Evolutionary conservation across 2,888 invertebrate genomes (phyloP), one percentile per base, ranked within the genome.

Genomic region (Hermodice carunculata): DNA sequence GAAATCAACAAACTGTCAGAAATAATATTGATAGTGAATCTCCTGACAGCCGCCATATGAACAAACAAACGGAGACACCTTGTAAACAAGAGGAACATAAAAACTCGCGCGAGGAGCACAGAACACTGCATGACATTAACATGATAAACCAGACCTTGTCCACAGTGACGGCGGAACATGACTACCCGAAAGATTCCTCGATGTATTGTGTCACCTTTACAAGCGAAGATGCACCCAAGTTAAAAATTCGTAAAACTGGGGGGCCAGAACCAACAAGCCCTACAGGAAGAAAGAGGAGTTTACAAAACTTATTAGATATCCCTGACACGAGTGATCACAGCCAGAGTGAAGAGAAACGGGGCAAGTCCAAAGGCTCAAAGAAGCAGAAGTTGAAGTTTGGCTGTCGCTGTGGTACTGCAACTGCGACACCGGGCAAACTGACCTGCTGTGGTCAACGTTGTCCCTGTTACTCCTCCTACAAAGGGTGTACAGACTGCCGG

Each of bases 401-500:
- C 17, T 96, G 96, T 83, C 90, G 95, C 66, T 96, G 96, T 88
- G 96, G 96, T 3, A 94, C 94, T 86, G 94, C 95, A 0, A 94
- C 95, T 0, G 91, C 93, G 0, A 92, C 92, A 22, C 95, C 95
- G 0, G 95, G 95, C 3, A 95, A 94, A 84, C 86, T 95, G 46
- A 96, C 96, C 0, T 97, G 96, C 82, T 95, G 96, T 81, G 96
- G 96, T 0, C 95, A 95, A 83, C 88, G 96, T 69, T 97, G 96
- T 87, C 95, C 95, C 0, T 97, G 96, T 86, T 97, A 96, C 86
- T 94, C 94, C 3, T 93, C 93, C 73, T 93, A 93, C 73, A 93
- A 94, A 84, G 92, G 94, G 0, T 97, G 96, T 82, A 42, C 52
- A 14, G 94, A 93, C 77, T 97, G 97, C 87, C 92, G 93, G 84